Base-by-base conservation (phyloP, 2,888 invertebrate genomes). In the Ctenicera cuprea region DNA sequence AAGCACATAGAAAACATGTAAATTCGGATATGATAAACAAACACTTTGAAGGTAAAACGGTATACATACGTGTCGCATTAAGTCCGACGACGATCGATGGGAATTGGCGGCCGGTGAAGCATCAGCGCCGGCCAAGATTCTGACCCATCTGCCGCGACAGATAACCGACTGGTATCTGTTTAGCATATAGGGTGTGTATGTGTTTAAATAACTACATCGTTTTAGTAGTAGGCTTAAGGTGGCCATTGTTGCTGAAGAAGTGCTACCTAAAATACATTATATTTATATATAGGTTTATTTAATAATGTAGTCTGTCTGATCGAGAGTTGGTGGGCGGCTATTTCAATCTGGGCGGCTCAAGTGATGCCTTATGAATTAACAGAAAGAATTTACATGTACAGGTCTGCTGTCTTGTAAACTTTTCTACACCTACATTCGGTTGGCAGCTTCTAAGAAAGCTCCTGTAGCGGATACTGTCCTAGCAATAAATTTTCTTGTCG, bases 201-300 rank as follows among this genome's bases (percentile, higher is more conserved):
- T 75, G 75, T 74, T 74, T 73, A 73, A 76, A 73, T 72, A 73
- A 77, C 72, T 69, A 73, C 72, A 75, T 78, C 75, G 50, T 67
- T 73, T 66, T 70, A 69, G 69, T 74, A 71, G 74, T 77, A 75
- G 74, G 76, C 63, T 70, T 70, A 64, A 76, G 69, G 74, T 67
- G 59, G 71, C 73, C 74, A 78, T 78, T 78, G 78, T 78, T 72
- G 66, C 62, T 63, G 66, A 74, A 72, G 74, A 76, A 77, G 77
- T 76, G 77, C 78, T 76, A 78, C 78, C 76, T 76, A 69, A 76
- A 77, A 78, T 73, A 71, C 74, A 71, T 71, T 75, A 75, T 72
- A 52, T 33, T 71, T 75, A 75, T 72, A 52, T 33, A 71, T 59
- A 69, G 61, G 69, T 74, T 74, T 76, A 72, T 77, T 76, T 67